Conservation (phyloP, 2,888 invertebrate species). For the Willowsia nigromaculata region DNA sequence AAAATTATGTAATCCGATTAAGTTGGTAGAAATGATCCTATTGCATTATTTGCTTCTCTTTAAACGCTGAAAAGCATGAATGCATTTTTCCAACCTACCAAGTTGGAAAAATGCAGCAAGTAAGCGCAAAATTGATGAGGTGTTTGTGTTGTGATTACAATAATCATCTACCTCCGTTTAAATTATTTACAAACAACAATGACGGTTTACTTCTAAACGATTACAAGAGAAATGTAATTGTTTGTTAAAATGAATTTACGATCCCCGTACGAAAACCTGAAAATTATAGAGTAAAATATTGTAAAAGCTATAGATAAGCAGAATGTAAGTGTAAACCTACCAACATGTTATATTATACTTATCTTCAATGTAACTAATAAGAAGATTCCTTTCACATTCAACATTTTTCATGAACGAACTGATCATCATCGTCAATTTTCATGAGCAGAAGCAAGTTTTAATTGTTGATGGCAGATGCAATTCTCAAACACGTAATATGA, state of each 20-base stretch:
- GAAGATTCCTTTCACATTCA: background rate
- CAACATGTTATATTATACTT: too few relatives aligned
- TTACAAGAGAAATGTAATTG: slow-evolving; percentile 43
- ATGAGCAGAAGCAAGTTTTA: background rate
- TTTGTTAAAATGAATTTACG: slow-evolving; percentile 35
- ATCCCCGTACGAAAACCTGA: slow-evolving; percentile 41
- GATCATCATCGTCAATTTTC: background rate
- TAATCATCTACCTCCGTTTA: slow-evolving; percentile 19
- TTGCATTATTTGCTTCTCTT: background rate
- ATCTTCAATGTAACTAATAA: too few relatives aligned
- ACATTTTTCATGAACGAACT: background rate
- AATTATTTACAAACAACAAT: background rate
- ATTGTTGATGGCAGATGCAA: background rate
- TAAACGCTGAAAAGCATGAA: background rate
- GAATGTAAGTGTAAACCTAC: too few relatives aligned
- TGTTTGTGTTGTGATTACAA: slow-evolving; percentile 13
- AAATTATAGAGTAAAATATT: slow-evolving; percentile 8
- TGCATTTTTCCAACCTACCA: background rate
- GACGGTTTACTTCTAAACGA: slow-evolving; percentile 15
- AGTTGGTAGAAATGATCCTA: slow-evolving; percentile 17
- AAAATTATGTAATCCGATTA: slow-evolving; percentile 47
- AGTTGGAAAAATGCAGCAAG: slow-evolving; percentile 17
- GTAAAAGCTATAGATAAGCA: too few relatives aligned
- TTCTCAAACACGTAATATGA: background rate
- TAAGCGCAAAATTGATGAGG: background rate